phyloP scores from a whole-genome alignment of 2,888 invertebrate genomes.

The Hypomecis atomaria region DNA sequence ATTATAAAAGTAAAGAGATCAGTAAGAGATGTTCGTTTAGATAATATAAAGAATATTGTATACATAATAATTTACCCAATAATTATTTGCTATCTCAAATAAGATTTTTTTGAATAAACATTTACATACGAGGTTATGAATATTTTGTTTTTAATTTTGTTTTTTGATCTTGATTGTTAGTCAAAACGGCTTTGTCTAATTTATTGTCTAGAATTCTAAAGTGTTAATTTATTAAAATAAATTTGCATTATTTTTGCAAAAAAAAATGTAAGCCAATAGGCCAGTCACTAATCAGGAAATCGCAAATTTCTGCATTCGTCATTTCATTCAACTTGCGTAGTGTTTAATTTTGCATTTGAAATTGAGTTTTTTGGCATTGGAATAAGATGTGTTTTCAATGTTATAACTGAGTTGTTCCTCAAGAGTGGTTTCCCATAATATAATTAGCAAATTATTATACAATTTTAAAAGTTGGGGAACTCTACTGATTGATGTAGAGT shows the following conservation, averaged over 20 bases:
- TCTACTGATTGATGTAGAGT: no score
- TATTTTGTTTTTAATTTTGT: constrained; percentile 44
- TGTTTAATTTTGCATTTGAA: constrained; percentile 1
- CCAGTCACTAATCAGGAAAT: not conserved
- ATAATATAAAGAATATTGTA: constrained; percentile 63
- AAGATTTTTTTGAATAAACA: constrained; percentile 81
- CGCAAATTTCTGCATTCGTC: not conserved
- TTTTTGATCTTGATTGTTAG: not conserved
- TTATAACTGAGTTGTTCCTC: not conserved
- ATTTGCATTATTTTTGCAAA: not conserved
- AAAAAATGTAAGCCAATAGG: not conserved
- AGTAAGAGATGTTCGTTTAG: constrained; percentile 69
- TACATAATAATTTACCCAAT: constrained; percentile 74
- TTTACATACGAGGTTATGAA: constrained; percentile 70
- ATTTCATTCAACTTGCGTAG: not conserved
- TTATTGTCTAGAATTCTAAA: not conserved
- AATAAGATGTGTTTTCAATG: not conserved
- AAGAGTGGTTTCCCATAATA: no score
- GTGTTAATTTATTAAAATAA: not conserved
- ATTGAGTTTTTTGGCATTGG: not conserved
- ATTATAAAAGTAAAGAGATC: constrained; percentile 67
- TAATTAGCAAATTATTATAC: no score
- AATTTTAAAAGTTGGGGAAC: no score
- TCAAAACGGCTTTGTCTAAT: no score
- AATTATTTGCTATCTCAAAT: constrained; percentile 84